Conservation (phyloP, 2,888 invertebrate genomes). For the Melangyna quadrimaculata region DNA sequence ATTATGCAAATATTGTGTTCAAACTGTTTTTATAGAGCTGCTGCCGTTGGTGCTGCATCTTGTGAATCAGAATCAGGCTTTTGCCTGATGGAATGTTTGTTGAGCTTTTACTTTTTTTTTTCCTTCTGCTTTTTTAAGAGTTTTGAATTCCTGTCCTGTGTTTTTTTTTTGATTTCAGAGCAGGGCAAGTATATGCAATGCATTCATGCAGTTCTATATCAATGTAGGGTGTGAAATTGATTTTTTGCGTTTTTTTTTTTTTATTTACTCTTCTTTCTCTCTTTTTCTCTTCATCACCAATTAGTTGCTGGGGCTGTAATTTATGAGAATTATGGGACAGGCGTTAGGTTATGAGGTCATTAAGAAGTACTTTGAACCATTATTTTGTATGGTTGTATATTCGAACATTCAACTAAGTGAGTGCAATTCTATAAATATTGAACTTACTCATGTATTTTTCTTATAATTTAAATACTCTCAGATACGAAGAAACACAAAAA, state of each 20-base stretch:
- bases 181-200: not conserved
- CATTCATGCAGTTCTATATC: constrained; percentile 8
- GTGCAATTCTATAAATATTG: constrained; percentile 22
- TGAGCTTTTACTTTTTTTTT: constrained; percentile 39
- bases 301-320: not conserved
- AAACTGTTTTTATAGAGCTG: constrained; percentile 7
- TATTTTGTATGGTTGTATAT: not conserved
- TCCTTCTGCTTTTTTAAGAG: not conserved
- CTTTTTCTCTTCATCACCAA: not conserved
- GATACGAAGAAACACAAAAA: not conserved
- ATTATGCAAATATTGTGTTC: constrained; percentile 55
- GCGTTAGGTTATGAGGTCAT: constrained; percentile 36
- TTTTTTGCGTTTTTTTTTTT: constrained; percentile 9
- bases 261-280: not conserved
- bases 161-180: constrained; percentile 11
- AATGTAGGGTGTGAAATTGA: constrained; percentile 46
- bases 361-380: constrained; percentile 26
- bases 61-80: constrained; percentile 53
- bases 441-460: not conserved
- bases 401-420: not conserved
- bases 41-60: constrained; percentile 14
- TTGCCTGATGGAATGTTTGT: constrained; percentile 51
- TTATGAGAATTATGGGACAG: constrained; percentile 3
- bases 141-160: constrained; percentile 39
- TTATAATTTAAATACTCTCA: not conserved